Base-by-base conservation (phyloP, 1,140 invertebrate genomes). In the Hycleus phaleratus region DNA sequence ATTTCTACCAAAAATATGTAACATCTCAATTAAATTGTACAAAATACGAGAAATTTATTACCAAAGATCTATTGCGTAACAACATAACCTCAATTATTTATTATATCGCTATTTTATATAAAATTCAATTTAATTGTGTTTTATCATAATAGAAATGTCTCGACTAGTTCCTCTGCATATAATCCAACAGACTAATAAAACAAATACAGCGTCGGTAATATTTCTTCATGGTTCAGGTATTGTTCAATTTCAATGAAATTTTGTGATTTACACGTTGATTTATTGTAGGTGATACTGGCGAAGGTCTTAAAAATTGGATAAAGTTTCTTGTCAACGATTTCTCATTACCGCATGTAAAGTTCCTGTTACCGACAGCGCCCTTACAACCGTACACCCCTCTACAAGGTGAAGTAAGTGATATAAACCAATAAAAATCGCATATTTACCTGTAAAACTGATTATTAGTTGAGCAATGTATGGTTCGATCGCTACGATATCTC, bases 321-420 rank as follows among this genome's bases (percentile, higher is more conserved):
- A 73, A 80, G 59, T 76, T 83, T 56, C 56, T 84, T 8, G 73
- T 85, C 43, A 74, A 78, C 50, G 78, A 82, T 60, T 77, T 87
- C 59, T 72, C 74, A 18, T 85, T 85, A 71, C 79, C 82, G 3
- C 84, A 88, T 62, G 80, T 87, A 44, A 85, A 83, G 71, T 73
- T 88, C 38, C 60, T 87, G 39, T 89, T 82, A 71, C 87, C 86
- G 6, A 85, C 83, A 24, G 86, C 87, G 8, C 86, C 86, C 2
- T 60, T 78, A 18, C 80, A 83, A 62, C 79, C 81, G 2, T 88
- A 88, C 58, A 84, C 83, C 12, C 80, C 85, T 24, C 64, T 79
- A 8, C 74, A 77, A 56, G 83, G 85, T 12, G 68, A 79, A 67
- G 77, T 83, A 70, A 81, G 12, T 40, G 18, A 18, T 18, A 18